A percentile compares a stretch with the other conserved stretches of the same genome.
phyloP scores from a whole-genome alignment of 1,140 invertebrate genomes.

The Cydia strobilella region DNA sequence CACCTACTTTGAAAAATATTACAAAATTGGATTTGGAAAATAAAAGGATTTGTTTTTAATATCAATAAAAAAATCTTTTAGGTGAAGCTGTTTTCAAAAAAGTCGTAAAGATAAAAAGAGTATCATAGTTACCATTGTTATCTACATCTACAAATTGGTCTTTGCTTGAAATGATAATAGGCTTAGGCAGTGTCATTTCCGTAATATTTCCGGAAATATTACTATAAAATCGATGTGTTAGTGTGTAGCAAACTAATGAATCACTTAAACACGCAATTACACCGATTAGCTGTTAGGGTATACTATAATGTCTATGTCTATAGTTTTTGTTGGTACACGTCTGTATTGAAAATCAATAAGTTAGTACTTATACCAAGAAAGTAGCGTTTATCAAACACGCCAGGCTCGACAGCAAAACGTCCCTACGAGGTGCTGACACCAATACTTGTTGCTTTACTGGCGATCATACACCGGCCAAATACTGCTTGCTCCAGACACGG shows the following conservation, averaged over 20 bases:
- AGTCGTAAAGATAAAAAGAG: not conserved
- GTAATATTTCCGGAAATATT: not conserved
- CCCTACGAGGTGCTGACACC: conserved; percentile 16
- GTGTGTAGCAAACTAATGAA: not conserved
- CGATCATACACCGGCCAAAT: conserved; percentile 5
- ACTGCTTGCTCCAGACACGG: conserved; percentile 1
- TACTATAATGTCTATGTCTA: no score
- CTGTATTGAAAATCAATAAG: not conserved
- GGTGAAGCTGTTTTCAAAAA: not conserved
- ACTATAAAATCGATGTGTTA: not conserved
- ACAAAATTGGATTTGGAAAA: no score
- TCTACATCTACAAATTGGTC: not conserved
- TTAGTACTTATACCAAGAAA: not conserved
- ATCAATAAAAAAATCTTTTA: not conserved
- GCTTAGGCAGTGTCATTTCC: not conserved
- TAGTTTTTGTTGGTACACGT: no score
- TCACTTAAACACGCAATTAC: not conserved
- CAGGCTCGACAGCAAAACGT: conserved; percentile 1
- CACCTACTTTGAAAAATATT: not conserved
- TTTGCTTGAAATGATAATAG: not conserved
- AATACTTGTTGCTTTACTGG: conserved; percentile 20
- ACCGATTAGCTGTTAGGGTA: not conserved
- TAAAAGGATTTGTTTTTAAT: no score
- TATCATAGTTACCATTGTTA: no score
- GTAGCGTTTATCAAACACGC: not conserved